phyloP scores from a whole-genome alignment of 2,888 invertebrate species.

The Tillus elongatus region DNA sequence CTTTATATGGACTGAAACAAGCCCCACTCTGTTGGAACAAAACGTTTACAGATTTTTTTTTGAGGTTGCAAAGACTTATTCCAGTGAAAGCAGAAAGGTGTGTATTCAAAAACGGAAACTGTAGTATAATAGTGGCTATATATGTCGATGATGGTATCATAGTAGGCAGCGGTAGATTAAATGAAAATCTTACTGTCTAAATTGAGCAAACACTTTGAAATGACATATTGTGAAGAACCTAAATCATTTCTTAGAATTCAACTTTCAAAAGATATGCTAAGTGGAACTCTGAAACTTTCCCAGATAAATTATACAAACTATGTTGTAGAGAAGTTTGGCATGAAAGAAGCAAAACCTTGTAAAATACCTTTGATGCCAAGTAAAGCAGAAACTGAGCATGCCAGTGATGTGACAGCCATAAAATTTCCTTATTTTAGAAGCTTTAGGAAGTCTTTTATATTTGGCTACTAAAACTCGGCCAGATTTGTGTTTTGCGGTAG shows the following conservation, averaged over 20 bases:
- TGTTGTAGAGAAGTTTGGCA: no score
- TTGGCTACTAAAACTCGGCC: constrained; percentile 10
- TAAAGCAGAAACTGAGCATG: constrained; percentile 24
- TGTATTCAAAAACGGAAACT: constrained; percentile 21
- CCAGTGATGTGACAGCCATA: constrained; percentile 9
- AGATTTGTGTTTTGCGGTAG: no score
- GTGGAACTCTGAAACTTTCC: no score
- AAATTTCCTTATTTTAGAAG: constrained; percentile 11
- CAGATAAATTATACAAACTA: no score
- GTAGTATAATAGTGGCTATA: constrained; percentile 24
- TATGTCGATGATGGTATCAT: constrained; percentile 32
- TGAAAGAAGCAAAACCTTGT: no score
- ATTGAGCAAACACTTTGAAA: constrained; percentile 15
- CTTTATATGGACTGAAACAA: constrained; percentile 35
- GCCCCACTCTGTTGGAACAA: constrained; percentile 32
- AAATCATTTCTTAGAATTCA: constrained; percentile 19
- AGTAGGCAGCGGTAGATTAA: constrained; percentile 13
- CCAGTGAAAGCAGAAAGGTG: constrained; percentile 28
- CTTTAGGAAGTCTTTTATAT: constrained; percentile 10
- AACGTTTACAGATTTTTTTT: constrained; percentile 25
- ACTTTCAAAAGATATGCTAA: constrained; percentile 19
- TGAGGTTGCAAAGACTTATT: constrained; percentile 8
- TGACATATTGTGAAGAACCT: constrained; percentile 12
- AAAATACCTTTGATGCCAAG: constrained; percentile 20
- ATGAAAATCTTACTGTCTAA: constrained; percentile 12